Base-by-base conservation (phyloP, 2,888 invertebrate species). In the Caenorhabditis parvicauda region DNA sequence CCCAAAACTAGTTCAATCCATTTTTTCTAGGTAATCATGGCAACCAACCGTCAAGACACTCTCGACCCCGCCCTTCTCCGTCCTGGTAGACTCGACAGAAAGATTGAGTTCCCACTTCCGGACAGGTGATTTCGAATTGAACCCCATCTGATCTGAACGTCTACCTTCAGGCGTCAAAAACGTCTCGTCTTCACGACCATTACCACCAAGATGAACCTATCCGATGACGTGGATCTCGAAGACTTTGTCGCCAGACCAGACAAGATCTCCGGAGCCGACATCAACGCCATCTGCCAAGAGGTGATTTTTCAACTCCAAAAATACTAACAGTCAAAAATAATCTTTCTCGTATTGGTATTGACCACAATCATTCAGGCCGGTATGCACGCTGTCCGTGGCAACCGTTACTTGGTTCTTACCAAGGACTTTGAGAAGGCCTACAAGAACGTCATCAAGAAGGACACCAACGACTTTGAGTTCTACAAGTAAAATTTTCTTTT, bases 401-500 rank as follows among this genome's bases (percentile, higher is more conserved):
- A 98, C 86, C 89, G 98, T 77, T 95, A 99, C 83, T 94, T 98
- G 72, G 96, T 99, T 3, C 86, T 99, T 53, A 91, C 93, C 5
- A 99, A 99, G 85, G 98, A 99, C 85, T 98, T 98, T 80, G 98
- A 99, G 82, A 98, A 98, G 83, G 98, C 95, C 35, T 98, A 99
- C 86, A 99, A 98, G 82, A 96, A 95, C 82, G 96, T 96, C 82
- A 94, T 94, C 81, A 96, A 96, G 85, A 98, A 99, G 82, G 96
- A 98, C 83, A 95, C 94, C 83, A 90, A 93, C 77, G 96, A 98
- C 86, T 95, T 96, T 81, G 98, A 98, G 83, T 98, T 98, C 85
- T 98, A 99, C 84, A 96, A 95, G 87, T 98, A 92, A 81, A 53
- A n/a, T n/a, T n/a, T n/a, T n/a, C n/a, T n/a, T n/a, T n/a, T n/a